Evolutionary conservation across 2,797 vertebrate genomes (phyloP).

Genomic region (Phalloptychus januarius): DNA sequence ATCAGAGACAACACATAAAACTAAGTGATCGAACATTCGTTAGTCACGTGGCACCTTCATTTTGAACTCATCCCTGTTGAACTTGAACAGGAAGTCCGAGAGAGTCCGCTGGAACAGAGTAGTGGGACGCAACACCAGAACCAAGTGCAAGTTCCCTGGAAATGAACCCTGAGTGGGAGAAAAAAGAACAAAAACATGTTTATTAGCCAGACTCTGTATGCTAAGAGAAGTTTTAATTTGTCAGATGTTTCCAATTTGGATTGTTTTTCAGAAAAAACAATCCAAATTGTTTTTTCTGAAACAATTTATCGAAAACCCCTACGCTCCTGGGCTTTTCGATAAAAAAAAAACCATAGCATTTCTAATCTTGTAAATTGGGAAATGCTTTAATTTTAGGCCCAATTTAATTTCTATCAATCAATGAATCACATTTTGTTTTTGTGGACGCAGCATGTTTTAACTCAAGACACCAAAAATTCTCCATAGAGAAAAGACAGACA

Average conservation of each 20-base stretch:
- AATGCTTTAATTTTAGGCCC: background rate
- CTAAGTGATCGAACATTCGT: background rate
- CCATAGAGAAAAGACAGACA: background rate
- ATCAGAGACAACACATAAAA: background rate
- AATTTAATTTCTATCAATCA: background rate
- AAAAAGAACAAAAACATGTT: background rate
- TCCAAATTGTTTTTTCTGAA: too few relatives aligned
- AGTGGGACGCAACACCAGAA: slow-evolving; percentile 91
- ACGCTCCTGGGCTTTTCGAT: background rate
- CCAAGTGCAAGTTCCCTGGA: slow-evolving; percentile 89
- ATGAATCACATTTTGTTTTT: background rate
- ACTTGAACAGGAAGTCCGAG: slow-evolving; percentile 90
- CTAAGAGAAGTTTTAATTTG: background rate
- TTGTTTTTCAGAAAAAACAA: too few relatives aligned
- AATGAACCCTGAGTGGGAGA: slow-evolving; percentile 85
- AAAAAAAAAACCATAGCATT: background rate
- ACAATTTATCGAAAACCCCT: too few relatives aligned
- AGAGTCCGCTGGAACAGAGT: slow-evolving; percentile 90
- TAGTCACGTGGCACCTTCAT: slow-evolving; percentile 90
- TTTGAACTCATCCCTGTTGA: slow-evolving; percentile 94
- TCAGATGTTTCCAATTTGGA: background rate
- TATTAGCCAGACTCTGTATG: background rate
- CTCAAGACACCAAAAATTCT: background rate
- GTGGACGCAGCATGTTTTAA: background rate
- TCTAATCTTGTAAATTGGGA: background rate